Conservation (phyloP, 2,888 invertebrate species). For the Megastigmus dorsalis region DNA sequence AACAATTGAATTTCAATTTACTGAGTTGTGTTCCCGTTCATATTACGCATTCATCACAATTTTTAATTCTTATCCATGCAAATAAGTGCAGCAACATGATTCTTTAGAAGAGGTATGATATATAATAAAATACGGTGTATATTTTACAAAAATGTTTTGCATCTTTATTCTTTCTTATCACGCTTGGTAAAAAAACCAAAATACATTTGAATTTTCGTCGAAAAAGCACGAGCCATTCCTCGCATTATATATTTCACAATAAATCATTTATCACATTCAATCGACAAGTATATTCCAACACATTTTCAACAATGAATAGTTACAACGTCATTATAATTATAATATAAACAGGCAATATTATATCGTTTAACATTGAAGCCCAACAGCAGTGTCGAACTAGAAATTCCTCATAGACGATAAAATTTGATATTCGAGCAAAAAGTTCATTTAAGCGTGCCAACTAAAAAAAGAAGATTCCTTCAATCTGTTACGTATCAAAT, state of each 20-base stretch:
- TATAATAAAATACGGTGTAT: neutral
- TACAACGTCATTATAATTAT: slow-evolving; percentile 11
- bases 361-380: slow-evolving; percentile 23
- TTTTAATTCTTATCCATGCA: too few relatives aligned
- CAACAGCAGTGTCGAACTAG: slow-evolving; percentile 11
- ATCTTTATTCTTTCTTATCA: slow-evolving; percentile 40
- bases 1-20: slow-evolving; percentile 51
- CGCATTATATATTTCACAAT: too few relatives aligned
- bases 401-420: neutral
- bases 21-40: neutral
- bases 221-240: neutral
- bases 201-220: slow-evolving; percentile 20
- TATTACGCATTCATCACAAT: too few relatives aligned
- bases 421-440: neutral
- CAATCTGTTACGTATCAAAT: neutral
- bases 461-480: neutral
- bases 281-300: slow-evolving; percentile 24
- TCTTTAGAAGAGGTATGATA: neutral
- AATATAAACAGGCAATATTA: slow-evolving; percentile 7
- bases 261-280: slow-evolving; percentile 49
- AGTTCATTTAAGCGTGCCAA: neutral
- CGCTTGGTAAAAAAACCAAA: slow-evolving; percentile 47
- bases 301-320: slow-evolving; percentile 18
- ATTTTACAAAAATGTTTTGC: slow-evolving; percentile 23
- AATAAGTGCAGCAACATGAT: neutral